Conservation (phyloP, 2,113 vertebrate genomes). For the Anarrhichthys ocellatus region DNA sequence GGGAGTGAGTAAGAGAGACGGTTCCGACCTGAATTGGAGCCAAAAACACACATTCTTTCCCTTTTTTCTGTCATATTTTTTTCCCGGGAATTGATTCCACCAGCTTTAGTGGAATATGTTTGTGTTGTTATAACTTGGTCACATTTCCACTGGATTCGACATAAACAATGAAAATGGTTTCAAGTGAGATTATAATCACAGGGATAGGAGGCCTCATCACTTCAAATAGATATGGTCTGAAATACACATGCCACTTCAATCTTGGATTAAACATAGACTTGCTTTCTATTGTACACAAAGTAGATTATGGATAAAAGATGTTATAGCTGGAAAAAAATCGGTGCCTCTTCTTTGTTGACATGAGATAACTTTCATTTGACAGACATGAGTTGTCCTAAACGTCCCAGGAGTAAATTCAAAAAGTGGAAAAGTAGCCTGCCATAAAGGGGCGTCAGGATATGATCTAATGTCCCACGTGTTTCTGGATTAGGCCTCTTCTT, state of each 20-base stretch:
- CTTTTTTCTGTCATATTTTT: conserved; percentile 61
- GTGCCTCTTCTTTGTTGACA: background rate
- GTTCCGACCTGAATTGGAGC: conserved; percentile 60
- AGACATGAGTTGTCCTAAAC: conserved; percentile 29
- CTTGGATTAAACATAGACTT: background rate
- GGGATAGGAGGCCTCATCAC: background rate
- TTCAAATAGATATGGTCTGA: conserved; percentile 6
- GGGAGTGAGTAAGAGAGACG: conserved; percentile 51
- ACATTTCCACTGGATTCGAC: background rate
- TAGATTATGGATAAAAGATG: background rate
- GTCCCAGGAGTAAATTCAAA: conserved; percentile 21
- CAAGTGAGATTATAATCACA: conserved; percentile 1
- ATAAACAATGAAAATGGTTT: background rate
- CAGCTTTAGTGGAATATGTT: background rate
- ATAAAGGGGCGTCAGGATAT: conserved; percentile 43
- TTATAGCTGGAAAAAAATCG: background rate
- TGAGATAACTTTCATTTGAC: conserved; percentile 15
- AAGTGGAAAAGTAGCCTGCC: conserved; percentile 21
- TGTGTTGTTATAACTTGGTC: background rate
- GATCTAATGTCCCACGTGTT: conserved; percentile 59
- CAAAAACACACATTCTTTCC: conserved; percentile 82
- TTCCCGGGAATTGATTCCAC: conserved; percentile 44
- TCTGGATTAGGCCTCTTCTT: conserved; percentile 24
- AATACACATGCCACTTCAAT: background rate
- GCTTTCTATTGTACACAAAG: background rate